These are phyloP conservation scores for Cecidostiba fungosa DNA, from an alignment of 2,888 invertebrate genomes.

Conservation along the genomic window DNA sequence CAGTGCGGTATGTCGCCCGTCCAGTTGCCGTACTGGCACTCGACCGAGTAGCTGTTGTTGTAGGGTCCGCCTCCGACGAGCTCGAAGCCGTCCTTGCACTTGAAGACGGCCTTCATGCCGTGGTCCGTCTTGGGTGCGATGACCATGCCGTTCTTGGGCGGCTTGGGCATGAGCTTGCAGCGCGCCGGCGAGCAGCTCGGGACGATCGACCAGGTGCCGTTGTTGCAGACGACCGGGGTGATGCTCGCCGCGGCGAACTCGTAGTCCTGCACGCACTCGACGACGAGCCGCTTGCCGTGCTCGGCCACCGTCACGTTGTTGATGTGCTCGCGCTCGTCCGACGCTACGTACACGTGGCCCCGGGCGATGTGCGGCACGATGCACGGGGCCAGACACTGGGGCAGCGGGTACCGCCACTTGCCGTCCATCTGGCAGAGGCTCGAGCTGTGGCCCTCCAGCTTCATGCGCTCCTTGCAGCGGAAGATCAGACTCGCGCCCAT, in stretches of 20 bases:
- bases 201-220: conserved; percentile 97
- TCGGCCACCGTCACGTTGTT: conserved; percentile 83
- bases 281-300: conserved; percentile 87
- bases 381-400: conserved; percentile 96
- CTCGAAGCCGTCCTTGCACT: conserved; percentile 95
- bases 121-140: conserved; percentile 99
- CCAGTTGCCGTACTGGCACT: conserved; percentile 98
- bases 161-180: conserved; percentile 91
- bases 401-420: conserved; percentile 95
- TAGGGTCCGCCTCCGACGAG: conserved; percentile 86
- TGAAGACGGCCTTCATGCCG: conserved; percentile 95
- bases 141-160: conserved; percentile 96
- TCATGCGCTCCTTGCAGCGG: conserved; percentile 95
- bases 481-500: conserved; percentile 96
- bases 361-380: conserved; percentile 94
- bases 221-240: conserved; percentile 90
- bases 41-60: conserved; percentile 86
- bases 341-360: conserved; percentile 86
- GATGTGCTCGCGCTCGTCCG: conserved; percentile 74
- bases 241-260: conserved; percentile 90
- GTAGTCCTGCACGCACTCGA: conserved; percentile 92
- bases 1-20: conserved; percentile 93
- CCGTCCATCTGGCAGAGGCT: conserved; percentile 97
- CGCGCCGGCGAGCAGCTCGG: conserved; percentile 92
- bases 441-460: conserved; percentile 92